phyloP scores from a whole-genome alignment of 2,797 vertebrate species.

The Kryptolebias ocellatus region DNA sequence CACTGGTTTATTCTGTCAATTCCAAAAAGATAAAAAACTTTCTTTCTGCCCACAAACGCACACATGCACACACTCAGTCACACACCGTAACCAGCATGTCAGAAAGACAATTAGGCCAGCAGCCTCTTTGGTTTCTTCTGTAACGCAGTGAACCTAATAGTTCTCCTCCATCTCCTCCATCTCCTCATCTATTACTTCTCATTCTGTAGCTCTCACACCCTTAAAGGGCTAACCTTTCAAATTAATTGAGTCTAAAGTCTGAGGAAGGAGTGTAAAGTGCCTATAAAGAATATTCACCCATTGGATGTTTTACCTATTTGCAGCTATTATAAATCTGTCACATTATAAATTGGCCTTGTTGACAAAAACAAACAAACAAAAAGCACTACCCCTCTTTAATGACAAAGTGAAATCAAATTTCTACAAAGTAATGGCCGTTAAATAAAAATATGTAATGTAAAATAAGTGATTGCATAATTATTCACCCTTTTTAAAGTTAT shows the following conservation, averaged over 20 bases:
- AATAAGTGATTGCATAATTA: too few species aligned
- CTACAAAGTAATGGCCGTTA: too few species aligned
- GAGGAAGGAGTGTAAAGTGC: background rate
- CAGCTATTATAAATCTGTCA: background rate
- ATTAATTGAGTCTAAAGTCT: conserved; percentile 52
- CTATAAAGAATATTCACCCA: background rate
- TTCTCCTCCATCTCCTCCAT: conserved; percentile 39
- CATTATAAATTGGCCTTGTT: too few species aligned
- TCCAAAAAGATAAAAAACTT: conserved; percentile 1
- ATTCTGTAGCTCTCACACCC: conserved; percentile 18
- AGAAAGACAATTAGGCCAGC: conserved; percentile 84
- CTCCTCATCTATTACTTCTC: conserved; percentile 34
- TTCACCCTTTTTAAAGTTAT: too few species aligned
- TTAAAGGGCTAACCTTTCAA: conserved; percentile 35
- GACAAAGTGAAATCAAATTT: too few species aligned
- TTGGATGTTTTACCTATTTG: background rate
- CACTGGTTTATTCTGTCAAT: conserved; percentile 2
- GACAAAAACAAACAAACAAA: too few species aligned
- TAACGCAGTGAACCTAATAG: conserved; percentile 80
- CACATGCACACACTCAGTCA: conserved; percentile 36
- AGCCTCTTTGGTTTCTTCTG: conserved; percentile 84
- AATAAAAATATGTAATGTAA: too few species aligned
- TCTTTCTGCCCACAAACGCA: background rate
- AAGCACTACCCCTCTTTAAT: too few species aligned
- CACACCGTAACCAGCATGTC: conserved; percentile 79